phyloP scores from a whole-genome alignment of 2,888 invertebrate genomes.

The Embidobia sp. region DNA sequence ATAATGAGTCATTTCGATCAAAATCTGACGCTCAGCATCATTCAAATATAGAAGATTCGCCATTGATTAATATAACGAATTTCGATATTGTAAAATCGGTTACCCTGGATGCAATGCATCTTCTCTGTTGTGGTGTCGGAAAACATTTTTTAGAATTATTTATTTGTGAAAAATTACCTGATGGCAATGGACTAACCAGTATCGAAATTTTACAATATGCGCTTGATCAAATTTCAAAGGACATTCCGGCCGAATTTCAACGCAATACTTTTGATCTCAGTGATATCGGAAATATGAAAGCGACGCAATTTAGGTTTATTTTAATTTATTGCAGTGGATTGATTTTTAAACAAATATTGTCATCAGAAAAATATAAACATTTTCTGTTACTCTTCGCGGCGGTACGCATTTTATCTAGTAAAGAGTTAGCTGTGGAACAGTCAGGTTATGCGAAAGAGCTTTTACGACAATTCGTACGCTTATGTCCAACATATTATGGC shows the following conservation, averaged over 20 bases:
- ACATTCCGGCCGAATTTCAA: constrained; percentile 62
- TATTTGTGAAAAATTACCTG: background rate
- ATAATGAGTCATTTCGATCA: too few species aligned
- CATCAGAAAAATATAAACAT: constrained; percentile 1
- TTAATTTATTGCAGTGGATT: constrained; percentile 7
- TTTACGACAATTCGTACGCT: background rate
- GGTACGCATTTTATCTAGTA: constrained; percentile 1
- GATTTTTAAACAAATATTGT: background rate
- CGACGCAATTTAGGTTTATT: constrained; percentile 16
- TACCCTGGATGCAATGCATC: constrained; percentile 49
- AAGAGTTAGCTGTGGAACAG: background rate
- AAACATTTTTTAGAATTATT: constrained; percentile 28
- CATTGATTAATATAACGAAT: constrained; percentile 13
- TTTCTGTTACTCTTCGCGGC: constrained; percentile 11
- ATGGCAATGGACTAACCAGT: constrained; percentile 2
- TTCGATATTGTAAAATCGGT: constrained; percentile 32
- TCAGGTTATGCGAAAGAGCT: background rate
- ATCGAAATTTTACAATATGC: constrained; percentile 2
- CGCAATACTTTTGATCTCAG: constrained; percentile 55
- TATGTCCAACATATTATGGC: constrained; percentile 16
- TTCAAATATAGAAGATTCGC: too few species aligned
- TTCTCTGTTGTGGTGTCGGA: constrained; percentile 33
- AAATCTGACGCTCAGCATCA: too few species aligned
- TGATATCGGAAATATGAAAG: constrained; percentile 19
- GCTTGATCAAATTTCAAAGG: constrained; percentile 9